phyloP scores from a whole-genome alignment of 2,797 vertebrate genomes.

The Adrianichthys oophorus region DNA sequence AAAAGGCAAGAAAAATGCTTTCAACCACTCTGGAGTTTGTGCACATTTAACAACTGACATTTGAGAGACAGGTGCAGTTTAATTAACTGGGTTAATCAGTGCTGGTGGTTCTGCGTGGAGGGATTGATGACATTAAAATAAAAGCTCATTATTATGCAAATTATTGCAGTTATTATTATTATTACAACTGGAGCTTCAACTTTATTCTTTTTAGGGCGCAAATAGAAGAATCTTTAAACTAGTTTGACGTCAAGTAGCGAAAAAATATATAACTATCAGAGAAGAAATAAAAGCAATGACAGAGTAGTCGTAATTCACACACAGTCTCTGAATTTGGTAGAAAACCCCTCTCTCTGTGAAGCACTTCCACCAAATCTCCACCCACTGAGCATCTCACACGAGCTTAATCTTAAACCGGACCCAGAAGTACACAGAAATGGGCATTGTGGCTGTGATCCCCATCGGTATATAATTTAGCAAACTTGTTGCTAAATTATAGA shows the following conservation, averaged over 20 bases:
- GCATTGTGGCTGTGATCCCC: constrained; percentile 25
- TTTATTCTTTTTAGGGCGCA: no score
- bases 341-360: constrained; percentile 5
- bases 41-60: no score
- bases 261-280: no score
- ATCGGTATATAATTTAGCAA: constrained; percentile 28
- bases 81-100: not conserved
- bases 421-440: constrained; percentile 33
- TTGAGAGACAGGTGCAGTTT: no score
- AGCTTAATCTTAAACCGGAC: constrained; percentile 26
- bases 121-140: no score
- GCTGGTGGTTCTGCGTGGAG: no score
- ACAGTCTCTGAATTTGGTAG: constrained; percentile 10
- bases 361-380: constrained; percentile 4
- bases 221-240: no score
- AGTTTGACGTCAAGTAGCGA: no score
- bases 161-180: not conserved
- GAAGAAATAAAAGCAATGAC: no score
- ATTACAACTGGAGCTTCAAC: no score
- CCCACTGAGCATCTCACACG: constrained; percentile 8
- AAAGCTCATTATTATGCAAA: not conserved
- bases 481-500: constrained; percentile 25
- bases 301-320: not conserved
- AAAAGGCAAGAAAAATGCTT: no score
- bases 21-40: no score